Evolutionary conservation across 2,797 vertebrate species (phyloP), one percentile per base, ranked within the genome.

Genomic region (Pseudotriccus pelzelni): DNA sequence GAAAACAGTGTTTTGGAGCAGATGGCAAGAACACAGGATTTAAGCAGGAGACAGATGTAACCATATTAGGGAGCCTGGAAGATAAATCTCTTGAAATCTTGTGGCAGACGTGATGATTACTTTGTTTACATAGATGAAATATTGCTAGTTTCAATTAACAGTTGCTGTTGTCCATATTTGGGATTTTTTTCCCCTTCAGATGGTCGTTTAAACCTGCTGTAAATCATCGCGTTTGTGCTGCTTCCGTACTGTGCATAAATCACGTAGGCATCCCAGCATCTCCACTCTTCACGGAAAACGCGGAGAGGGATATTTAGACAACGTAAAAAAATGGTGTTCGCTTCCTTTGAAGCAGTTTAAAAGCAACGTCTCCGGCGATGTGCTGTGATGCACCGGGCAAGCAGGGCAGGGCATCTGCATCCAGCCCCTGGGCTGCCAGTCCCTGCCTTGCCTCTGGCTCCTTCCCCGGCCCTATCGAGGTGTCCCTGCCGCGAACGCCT

Each of bases 1-100:
- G 72, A 69, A 96, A 96, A 86, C 85, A 92, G 81, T 92, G 87
- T 93, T 70, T 70, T 91, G 94, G 88, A 97, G 94, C 98, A 98
- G 97, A 98, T 98, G 97, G 98, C 60, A 96, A 96, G 97, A 96
- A 97, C 97, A 98, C 30, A 94, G 97, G 97, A 98, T 98, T 98
- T 97, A 95, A 97, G 89, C 91, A 95, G 93, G 95, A 86, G 97
- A 97, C 97, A 98, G 98, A 97, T 97, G 97, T 84, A 84, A 90
- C 92, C 80, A 93, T 94, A 67, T 93, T 90, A 90, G 93, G 96
- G 88, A 96, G 96, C 94, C 94, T 50, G 27, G 73, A 97, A 43
- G 94, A 97, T 94, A 97, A 97, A 97, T 96, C 98, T 95, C 96
- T 74, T 70, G 69, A 95, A 97, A 96, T 82, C 96, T 95, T 87